Conservation (phyloP, 2,113 vertebrate genomes). For the Manacus vitellinus region DNA sequence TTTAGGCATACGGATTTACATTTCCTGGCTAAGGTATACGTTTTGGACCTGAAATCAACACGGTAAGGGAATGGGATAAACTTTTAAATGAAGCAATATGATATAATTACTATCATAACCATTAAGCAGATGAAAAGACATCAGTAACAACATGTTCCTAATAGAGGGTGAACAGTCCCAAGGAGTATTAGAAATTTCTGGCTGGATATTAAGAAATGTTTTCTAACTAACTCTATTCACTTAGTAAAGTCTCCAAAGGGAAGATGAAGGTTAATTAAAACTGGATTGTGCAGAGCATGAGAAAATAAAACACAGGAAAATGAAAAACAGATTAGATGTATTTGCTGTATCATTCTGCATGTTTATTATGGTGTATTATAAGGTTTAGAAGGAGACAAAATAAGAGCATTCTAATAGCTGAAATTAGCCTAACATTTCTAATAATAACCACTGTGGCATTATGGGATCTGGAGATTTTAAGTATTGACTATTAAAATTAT, state of each 20-base stretch:
- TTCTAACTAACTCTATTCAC: neutral
- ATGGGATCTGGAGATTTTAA: neutral
- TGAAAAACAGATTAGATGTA: neutral
- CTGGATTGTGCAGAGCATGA: neutral
- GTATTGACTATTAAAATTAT: neutral
- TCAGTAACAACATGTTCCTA: conserved; percentile 43
- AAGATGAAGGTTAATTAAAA: conserved; percentile 53
- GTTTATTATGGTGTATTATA: neutral
- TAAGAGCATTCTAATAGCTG: neutral
- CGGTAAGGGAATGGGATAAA: neutral
- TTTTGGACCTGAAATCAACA: neutral
- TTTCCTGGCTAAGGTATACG: neutral
- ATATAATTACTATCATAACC: neutral
- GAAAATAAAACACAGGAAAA: conserved; percentile 45
- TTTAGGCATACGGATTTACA: neutral
- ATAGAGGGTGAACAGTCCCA: neutral
- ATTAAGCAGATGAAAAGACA: conserved; percentile 1
- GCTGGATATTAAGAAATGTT: conserved; percentile 37
- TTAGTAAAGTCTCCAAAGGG: conserved; percentile 19
- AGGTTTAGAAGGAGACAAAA: neutral
- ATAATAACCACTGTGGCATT: neutral
- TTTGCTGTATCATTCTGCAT: neutral
- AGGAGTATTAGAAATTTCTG: conserved; percentile 40
- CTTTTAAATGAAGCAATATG: neutral
- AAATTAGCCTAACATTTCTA: neutral